Percentiles rank a stretch among this genome's conserved stretches.
These are phyloP conservation scores for Hepsetus odoe DNA, from an alignment of 2,113 vertebrate genomes.

Conservation along the genomic window DNA sequence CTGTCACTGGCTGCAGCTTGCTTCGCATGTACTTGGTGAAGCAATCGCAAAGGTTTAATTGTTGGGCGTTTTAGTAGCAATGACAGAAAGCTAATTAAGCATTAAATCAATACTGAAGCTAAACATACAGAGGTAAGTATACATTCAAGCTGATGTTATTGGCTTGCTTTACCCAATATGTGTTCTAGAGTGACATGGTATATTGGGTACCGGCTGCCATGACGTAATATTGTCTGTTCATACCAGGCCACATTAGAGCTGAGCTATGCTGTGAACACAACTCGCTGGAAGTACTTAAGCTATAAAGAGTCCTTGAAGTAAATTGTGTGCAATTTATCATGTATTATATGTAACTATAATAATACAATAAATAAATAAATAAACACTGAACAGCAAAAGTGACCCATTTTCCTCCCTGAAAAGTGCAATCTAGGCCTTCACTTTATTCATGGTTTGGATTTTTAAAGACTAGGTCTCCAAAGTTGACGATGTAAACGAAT, in stretches of 20 bases:
- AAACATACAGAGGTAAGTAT: constrained; percentile 48
- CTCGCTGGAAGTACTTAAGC: not conserved
- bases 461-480: not conserved
- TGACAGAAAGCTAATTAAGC: constrained; percentile 22
- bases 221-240: constrained; percentile 27
- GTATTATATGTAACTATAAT: not conserved
- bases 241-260: not conserved
- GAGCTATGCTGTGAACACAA: not conserved
- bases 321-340: not conserved
- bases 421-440: not conserved
- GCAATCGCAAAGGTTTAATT: constrained; percentile 34
- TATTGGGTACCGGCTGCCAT: constrained; percentile 18
- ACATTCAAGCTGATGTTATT: constrained; percentile 43
- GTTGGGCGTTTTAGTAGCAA: constrained; percentile 25
- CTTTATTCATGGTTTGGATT: not conserved
- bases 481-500: constrained; percentile 8
- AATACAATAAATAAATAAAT: not conserved
- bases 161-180: constrained; percentile 36
- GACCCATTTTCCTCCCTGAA: not conserved
- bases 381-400: no score
- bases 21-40: not conserved
- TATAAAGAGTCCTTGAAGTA: constrained; percentile 3
- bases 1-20: not conserved
- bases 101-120: constrained; percentile 44
- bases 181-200: constrained; percentile 18